Conservation (phyloP, 2,113 vertebrate genomes). For the Copsychus sechellarum region DNA sequence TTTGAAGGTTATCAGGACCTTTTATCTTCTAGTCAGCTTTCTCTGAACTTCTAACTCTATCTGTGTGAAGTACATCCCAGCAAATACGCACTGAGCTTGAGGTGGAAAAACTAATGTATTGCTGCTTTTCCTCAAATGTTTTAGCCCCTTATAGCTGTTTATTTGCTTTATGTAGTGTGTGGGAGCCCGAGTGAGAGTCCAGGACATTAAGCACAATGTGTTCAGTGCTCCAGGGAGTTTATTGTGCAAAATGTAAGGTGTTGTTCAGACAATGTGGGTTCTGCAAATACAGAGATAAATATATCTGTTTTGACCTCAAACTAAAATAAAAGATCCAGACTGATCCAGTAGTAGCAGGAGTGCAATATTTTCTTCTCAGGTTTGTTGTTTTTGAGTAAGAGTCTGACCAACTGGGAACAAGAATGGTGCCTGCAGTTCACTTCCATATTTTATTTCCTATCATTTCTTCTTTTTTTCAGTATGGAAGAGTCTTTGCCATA, state of each 20-base stretch:
- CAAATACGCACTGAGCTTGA: neutral
- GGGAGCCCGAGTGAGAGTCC: neutral
- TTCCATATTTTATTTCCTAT: neutral
- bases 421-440: neutral
- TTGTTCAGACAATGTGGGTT: neutral
- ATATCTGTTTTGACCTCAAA: neutral
- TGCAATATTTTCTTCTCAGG: neutral
- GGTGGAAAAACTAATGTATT: neutral
- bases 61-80: neutral
- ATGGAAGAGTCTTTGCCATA: neutral
- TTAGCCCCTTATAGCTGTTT: neutral
- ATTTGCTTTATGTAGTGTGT: neutral
- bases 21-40: conserved; percentile 4
- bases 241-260: neutral
- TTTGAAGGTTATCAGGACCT: conserved; percentile 32
- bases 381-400: neutral
- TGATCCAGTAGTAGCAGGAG: neutral
- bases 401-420: neutral
- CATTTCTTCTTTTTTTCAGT: neutral
- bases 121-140: neutral
- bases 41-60: neutral
- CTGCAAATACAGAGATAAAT: neutral
- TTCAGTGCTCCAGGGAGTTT: neutral
- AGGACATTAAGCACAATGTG: neutral
- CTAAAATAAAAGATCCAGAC: neutral